phyloP scores from a whole-genome alignment of 53 echinoderm and acorn worm genomes.

The Antedon mediterranea region DNA sequence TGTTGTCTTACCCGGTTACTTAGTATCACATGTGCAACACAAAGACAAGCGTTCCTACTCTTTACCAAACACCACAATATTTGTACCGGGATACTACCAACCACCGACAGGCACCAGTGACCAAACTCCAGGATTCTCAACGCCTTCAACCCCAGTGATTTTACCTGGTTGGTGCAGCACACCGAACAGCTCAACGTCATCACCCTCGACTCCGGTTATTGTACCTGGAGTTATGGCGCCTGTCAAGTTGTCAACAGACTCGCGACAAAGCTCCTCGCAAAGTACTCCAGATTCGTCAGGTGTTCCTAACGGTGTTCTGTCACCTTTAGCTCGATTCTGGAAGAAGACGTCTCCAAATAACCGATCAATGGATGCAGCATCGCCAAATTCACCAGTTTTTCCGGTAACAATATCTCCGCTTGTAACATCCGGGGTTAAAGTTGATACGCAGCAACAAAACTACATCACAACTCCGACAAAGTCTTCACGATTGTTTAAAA shows the following conservation, averaged over 20 bases:
- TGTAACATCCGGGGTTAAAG: neutral
- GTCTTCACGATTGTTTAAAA: neutral
- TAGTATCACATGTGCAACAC: neutral
- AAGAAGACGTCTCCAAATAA: neutral
- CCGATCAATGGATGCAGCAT: neutral
- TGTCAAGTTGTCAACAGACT: neutral
- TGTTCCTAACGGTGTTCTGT: neutral
- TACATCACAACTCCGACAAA: neutral
- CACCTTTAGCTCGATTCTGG: neutral
- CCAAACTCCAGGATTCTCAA: neutral
- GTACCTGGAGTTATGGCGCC: neutral
- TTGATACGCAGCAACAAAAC: neutral
- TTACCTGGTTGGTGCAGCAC: neutral
- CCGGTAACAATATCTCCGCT: neutral
- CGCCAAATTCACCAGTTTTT: neutral
- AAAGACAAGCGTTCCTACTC: neutral
- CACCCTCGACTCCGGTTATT: neutral
- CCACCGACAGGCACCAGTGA: neutral
- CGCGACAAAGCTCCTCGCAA: neutral
- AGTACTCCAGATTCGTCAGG: neutral
- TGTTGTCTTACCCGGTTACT: neutral
- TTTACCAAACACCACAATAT: neutral
- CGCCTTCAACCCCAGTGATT: neutral
- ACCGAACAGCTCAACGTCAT: neutral
- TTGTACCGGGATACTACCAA: neutral